Evolutionary conservation across 2,113 vertebrate genomes (phyloP).

Genomic region (Synchiropus splendidus): DNA sequence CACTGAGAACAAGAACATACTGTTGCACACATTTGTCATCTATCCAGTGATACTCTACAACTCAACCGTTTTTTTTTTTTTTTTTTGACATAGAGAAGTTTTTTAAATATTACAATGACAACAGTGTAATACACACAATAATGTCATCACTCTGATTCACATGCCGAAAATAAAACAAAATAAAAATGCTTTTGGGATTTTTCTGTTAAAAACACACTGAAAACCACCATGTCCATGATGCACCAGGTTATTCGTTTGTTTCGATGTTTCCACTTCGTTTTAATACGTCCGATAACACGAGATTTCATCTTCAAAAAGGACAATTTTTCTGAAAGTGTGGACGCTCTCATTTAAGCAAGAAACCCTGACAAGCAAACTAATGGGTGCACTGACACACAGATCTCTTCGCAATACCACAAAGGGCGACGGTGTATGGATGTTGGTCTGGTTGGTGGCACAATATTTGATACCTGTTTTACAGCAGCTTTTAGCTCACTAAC

Average conservation of each 20-base stretch:
- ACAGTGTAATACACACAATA: slow-evolving; percentile 30
- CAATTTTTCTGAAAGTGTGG: slow-evolving; percentile 15
- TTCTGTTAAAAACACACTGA: slow-evolving; percentile 19
- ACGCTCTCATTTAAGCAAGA: slow-evolving; percentile 33
- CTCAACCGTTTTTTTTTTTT: too few relatives aligned
- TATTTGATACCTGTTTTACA: too few relatives aligned
- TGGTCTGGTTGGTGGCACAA: too few relatives aligned
- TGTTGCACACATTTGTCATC: slow-evolving; percentile 20
- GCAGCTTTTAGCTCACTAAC: too few relatives aligned
- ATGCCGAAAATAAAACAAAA: slow-evolving; percentile 26
- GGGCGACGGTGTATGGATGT: too few relatives aligned
- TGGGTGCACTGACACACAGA: too few relatives aligned
- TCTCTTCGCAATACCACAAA: too few relatives aligned
- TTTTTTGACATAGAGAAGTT: too few relatives aligned
- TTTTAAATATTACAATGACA: too few relatives aligned
- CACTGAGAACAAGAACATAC: slow-evolving; percentile 34
- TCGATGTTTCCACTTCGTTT: slow-evolving; percentile 19
- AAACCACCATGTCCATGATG: too few relatives aligned
- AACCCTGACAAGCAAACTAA: too few relatives aligned
- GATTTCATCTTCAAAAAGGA: slow-evolving; percentile 39
- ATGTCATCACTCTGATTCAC: slow-evolving; percentile 27
- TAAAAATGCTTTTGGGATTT: slow-evolving; percentile 16
- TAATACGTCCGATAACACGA: slow-evolving; percentile 45
- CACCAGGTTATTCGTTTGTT: slow-evolving; percentile 31
- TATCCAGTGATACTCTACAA: slow-evolving; percentile 52